Evolutionary conservation across 2,797 vertebrate genomes (phyloP), one percentile per base, ranked within the genome.

Genomic region (Champsocephalus gunnari): DNA sequence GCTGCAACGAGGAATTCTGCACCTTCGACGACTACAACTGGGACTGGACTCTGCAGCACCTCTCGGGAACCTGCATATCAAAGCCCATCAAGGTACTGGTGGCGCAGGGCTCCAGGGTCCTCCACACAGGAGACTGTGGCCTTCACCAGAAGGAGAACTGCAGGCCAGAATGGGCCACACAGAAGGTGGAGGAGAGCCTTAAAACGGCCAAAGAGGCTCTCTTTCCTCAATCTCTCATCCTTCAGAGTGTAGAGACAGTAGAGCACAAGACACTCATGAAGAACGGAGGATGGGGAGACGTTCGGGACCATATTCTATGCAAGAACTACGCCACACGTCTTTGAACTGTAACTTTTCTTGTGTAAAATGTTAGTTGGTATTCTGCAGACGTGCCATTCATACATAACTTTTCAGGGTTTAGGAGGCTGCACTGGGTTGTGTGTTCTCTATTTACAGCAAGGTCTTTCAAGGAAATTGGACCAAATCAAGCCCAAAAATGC

Each of bases 1-100:
- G 94, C 38, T 96, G 96, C 88, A 92, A 84, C 71, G 45, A 86
- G 0, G 93, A 93, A 0, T 96, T 89, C 86, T 96, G 96, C 90
- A 93, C 93, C 44, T 96, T 96, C 1, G 96, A 96, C 1, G 96
- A 96, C 72, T 96, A 96, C 79, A 96, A 96, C 91, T 96, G 96
- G 96, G 95, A 96, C 87, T 96, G 96, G 96, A 96, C 94, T 14
- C 60, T 96, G 61, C 95, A 96, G 90, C 89, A 94, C 71, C 83
- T 96, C 4, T 96, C 95, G 0, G 95, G 94, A 3, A 74, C 89
- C 2, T 96, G 96, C 91, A 92, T 96, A n/a, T 73, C 94, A 0
- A 95, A 93, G 61, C 90, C 95, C 2, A 85, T 96, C 4, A 96
- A 95, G 51, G 96, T 95, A 32, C 86, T 93, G 1, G 90, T 81